Evolutionary conservation across 2,888 invertebrate species (phyloP), one percentile per base, ranked within the genome.

Genomic region (Monochamus alternatus): DNA sequence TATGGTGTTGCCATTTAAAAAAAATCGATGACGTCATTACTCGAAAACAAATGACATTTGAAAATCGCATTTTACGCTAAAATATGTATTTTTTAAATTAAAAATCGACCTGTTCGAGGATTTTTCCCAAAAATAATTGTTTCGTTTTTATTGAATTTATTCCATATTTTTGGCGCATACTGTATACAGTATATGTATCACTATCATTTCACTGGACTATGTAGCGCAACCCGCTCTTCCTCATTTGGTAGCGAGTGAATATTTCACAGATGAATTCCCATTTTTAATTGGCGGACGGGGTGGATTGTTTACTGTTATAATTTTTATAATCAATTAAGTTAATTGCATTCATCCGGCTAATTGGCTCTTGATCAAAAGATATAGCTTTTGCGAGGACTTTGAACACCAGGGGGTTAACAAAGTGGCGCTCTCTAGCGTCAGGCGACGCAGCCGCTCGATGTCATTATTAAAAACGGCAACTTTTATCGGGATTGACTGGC

Each of bases 251-350:
- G 14, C 5, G 58, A 59, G 68, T 59, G 38, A 32, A 68, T 68
- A 68, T 68, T 68, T 68, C 14, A 58, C 59, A 43, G 68, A 58
- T 22, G 59, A 68, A 9, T 59, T 59, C 58, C 44, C 43, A 38
- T 59, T 68, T 68, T 68, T 68, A 63, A 63, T 63, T 63, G 43
- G 62, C 12, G 12, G 62, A 62, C 2, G 38, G 43, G 9, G 5
- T 1, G 43, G 7, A 43, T 52, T 67, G 66, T 67, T 55, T 52
- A 67, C 55, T 14, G 59, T 43, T 58, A 68, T 43, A 43, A 63
- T 68, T 68, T 68, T 58, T 68, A 59, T 59, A 68, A 58, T 59
- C 58, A 59, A 68, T 68, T 68, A 68, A 68, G 43, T 59, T 38
- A 68, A 68, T 68, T 58, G 52, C 43, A 38, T 59, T 59, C 68